Conservation (phyloP, 2,888 invertebrate species). For the Drosophila prostipennis region DNA sequence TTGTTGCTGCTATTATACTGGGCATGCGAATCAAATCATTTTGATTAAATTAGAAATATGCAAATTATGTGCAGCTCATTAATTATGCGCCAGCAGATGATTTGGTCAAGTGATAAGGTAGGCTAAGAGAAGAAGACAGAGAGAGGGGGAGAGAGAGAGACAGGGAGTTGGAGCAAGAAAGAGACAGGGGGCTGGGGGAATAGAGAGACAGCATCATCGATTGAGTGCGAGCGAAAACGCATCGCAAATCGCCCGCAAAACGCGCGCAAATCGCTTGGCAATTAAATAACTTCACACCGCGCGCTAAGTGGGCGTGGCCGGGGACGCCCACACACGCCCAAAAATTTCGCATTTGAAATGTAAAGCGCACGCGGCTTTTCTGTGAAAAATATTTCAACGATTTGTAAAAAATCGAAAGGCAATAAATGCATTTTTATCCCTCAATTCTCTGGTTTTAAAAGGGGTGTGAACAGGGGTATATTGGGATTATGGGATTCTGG, state of each 20-base stretch:
- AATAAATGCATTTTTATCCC: conserved; percentile 53
- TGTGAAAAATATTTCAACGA: conserved; percentile 75
- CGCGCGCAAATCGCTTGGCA: conserved; percentile 62
- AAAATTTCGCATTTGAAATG: conserved; percentile 52
- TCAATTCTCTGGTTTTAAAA: conserved; percentile 13
- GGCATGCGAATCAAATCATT: conserved; percentile 63
- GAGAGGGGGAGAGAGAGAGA: no score
- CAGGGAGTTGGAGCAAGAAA: neutral
- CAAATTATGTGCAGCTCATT: conserved; percentile 72
- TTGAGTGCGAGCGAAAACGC: conserved; percentile 28
- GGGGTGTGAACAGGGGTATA: conserved; percentile 12
- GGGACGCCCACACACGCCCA: conserved; percentile 35
- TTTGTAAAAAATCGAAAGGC: conserved; percentile 75
- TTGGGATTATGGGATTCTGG: neutral
- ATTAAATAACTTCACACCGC: conserved; percentile 83
- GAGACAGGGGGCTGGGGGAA: neutral
- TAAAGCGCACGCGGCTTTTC: conserved; percentile 72
- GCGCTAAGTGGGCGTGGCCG: conserved; percentile 59
- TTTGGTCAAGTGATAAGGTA: conserved; percentile 51
- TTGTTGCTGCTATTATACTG: conserved; percentile 26
- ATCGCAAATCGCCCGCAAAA: conserved; percentile 43
- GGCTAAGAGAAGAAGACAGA: no score
- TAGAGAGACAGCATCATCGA: conserved; percentile 21
- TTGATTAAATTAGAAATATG: conserved; percentile 82
- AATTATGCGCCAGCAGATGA: conserved; percentile 65